Base-by-base conservation (phyloP, 2,113 vertebrate species). In the Anolis sagrei region DNA sequence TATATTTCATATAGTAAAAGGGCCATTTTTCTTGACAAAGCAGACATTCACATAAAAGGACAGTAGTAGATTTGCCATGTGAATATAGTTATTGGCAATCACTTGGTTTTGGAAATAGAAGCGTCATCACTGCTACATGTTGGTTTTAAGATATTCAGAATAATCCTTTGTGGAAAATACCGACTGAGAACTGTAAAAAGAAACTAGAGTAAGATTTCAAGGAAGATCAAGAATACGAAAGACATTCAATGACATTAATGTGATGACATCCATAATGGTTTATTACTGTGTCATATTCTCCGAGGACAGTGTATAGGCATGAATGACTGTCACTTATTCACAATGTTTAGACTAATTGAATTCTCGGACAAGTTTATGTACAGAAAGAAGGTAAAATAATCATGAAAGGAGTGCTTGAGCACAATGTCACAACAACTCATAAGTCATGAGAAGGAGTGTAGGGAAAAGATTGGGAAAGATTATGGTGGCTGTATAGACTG, bases 91-190 rank as follows among this genome's bases (percentile, higher is more conserved):
- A 23, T 51, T 29, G 58, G 48, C 29, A 75, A 58, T 81, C 44
- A 75, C 61, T 75, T 75, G 32, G 29, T 85, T 85, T 84, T 85
- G 29, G 70, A 58, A 84, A 48, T 78, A 81, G 32, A 34, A 49
- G 21, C 29, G 9, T 34, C 66, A 75, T 34, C n/a, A 8, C 78
- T 74, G 19, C 8, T 64, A 23, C n/a, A 19, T 74, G 44, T 29
- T 19, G 3, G 11, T 4, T 81, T 72, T 61, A 54, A 72, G 69
- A 85, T 39, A 19, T 80, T 5, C 23, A 34, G 18, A 66, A 6
- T 74, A 74, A 74, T 75, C 54, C 8, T 86, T 74, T 85, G 76
- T 61, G 32, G 58, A 72, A 72, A 85, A 16, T 66, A 48, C 19
- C 58, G 48, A 76, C 75, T 75, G 75, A 66, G 32, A 54, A 18